A percentile compares a stretch with the other conserved stretches of the same genome.
Conservation (phyloP, 2,797 vertebrate genomes). For the Telmatherina bonti region DNA sequence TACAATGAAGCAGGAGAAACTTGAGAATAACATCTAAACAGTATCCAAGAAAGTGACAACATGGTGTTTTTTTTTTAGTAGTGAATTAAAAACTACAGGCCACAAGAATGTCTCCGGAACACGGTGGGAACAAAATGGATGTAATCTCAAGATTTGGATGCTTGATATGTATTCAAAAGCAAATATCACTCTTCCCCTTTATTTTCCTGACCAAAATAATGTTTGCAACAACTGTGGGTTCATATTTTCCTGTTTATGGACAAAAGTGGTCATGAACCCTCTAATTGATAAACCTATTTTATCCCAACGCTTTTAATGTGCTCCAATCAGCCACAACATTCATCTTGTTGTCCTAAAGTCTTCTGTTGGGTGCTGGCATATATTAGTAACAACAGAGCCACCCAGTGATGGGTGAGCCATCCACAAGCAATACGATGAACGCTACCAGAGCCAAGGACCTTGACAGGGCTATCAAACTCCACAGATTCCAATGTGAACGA, state of each 20-base stretch:
- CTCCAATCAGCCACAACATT: conserved; percentile 4
- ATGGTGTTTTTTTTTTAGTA: not conserved
- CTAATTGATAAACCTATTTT: conserved; percentile 23
- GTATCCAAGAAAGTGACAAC: not conserved
- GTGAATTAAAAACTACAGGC: not conserved
- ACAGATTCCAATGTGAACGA: not conserved
- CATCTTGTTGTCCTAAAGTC: not conserved
- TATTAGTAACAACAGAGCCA: not conserved
- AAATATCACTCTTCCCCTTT: conserved; percentile 1
- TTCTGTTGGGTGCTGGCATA: not conserved
- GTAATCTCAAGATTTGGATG: conserved; percentile 1
- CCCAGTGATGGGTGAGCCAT: not conserved
- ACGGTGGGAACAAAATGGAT: conserved; percentile 1
- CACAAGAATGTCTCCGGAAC: conserved; percentile 1
- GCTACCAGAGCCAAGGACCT: not conserved
- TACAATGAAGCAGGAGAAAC: not conserved
- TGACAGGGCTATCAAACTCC: not conserved
- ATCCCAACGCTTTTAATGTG: conserved; percentile 5
- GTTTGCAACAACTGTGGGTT: conserved; percentile 13
- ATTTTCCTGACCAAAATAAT: not conserved
- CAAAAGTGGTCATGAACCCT: conserved; percentile 38
- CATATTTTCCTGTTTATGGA: conserved; percentile 18
- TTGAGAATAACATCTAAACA: not conserved
- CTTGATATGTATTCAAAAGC: conserved; percentile 32
- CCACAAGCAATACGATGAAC: not conserved